These are phyloP conservation scores for Liolophura sinensis DNA, from an alignment of 1,140 invertebrate species.

Conservation along the genomic window DNA sequence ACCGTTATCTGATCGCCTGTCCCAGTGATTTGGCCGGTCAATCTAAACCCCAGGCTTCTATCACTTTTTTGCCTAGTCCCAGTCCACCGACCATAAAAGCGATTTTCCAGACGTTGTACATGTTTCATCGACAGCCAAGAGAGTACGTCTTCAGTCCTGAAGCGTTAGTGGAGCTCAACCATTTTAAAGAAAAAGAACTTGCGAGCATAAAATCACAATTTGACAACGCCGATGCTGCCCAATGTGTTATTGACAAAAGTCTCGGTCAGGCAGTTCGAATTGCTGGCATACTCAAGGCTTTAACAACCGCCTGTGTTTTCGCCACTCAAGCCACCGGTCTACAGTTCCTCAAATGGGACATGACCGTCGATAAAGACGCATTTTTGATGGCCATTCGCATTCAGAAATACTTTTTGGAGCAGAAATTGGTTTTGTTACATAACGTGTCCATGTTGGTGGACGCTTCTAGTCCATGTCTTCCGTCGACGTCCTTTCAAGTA, in stretches of 20 bases:
- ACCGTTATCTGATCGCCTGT: conserved; percentile 25
- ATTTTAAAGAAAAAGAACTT: conserved; percentile 31
- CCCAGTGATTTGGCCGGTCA: conserved; percentile 9
- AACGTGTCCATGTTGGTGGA: no score
- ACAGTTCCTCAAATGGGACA: conserved; percentile 17
- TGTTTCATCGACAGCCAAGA: conserved; percentile 9
- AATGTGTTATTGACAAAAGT: conserved; percentile 25
- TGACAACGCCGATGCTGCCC: conserved; percentile 20
- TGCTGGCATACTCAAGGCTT: conserved; percentile 25
- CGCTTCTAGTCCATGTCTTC: no score
- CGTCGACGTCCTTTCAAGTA: no score
- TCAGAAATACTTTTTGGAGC: conserved; percentile 34
- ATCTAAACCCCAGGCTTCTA: conserved; percentile 5
- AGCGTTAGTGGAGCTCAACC: conserved; percentile 23
- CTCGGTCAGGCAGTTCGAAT: conserved; percentile 30
- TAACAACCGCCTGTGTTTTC: conserved; percentile 15
- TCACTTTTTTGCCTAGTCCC: conserved; percentile 1
- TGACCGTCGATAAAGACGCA: conserved; percentile 15
- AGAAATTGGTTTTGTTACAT: conserved; percentile 28
- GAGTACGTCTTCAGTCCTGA: conserved; percentile 25
- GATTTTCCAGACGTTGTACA: conserved; percentile 15
- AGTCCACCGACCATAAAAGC: conserved; percentile 12
- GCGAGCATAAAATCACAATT: conserved; percentile 26
- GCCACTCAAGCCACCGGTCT: not conserved
- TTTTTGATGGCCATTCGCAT: conserved; percentile 17